Evolutionary conservation across 2,113 vertebrate species (phyloP), one percentile per base, ranked within the genome.

Genomic region (Edolisoma coerulescens): DNA sequence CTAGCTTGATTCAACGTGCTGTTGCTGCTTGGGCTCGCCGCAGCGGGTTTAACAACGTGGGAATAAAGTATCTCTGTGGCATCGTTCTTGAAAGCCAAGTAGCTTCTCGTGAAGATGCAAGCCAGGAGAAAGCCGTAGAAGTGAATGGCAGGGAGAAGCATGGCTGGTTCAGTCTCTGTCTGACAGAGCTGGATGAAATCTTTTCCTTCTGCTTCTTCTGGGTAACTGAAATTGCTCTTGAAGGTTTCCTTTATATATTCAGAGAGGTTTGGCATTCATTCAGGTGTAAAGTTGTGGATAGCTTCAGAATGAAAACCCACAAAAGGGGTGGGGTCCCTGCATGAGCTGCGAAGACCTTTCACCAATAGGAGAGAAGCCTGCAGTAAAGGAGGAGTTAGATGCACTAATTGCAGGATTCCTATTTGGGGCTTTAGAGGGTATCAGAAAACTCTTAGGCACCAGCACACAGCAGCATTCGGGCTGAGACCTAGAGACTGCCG

Each of bases 11-110:
- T 99, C 97, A 99, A 75, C 73, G 99, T 98, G 96, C 98, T 98
- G 74, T 99, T 99, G 97, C 97, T 98, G 97, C 97, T 97, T 21
- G 98, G 96, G 67, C 96, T 96, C 96, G 98, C 98, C 56, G 97
- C 97, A 27, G 96, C 97, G 63, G 98, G 97, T 87, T 98, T 97
- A 74, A 97, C 98, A 54, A 98, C 98, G 77, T 98, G 99, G 3
- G 99, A 96, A 90, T 99, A 99, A 69, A 99, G 98, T 70, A 98
- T 98, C 98, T 99, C 99, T 39, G 99, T 99, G 47, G 98, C 99
- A 97, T 99, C 99, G 90, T 99, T 99, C 97, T 99, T 99, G 93
- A 99, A 98, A 96, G 98, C 97, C 81, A 97, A 98, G 96, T 98
- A 98, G 95, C 98, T 98, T 98, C 97, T 98, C 84, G 99, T 96